Percentiles rank a stretch among this genome's conserved stretches.
These are phyloP conservation scores for Enoplolaimus lenunculus DNA, from an alignment of 2,888 invertebrate species.

Conservation along the genomic window DNA sequence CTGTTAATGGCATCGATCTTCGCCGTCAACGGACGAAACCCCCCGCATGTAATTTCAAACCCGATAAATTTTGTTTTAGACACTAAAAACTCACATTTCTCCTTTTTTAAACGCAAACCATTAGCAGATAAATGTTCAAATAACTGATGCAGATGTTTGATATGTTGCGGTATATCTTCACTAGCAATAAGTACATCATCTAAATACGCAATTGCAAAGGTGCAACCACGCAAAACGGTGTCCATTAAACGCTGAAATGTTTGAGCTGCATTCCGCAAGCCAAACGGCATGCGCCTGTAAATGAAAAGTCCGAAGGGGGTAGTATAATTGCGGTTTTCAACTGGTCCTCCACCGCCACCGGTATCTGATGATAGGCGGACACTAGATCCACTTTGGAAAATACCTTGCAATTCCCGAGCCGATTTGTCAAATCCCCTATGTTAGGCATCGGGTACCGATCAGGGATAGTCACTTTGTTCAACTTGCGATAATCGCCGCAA, in stretches of 20 bases:
- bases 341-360: slow-evolving; percentile 22
- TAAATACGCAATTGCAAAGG: slow-evolving; percentile 12
- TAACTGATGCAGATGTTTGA: neutral
- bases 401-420: neutral
- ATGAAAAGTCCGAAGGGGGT: slow-evolving; percentile 25
- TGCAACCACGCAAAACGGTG: neutral
- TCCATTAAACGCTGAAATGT: slow-evolving; percentile 25
- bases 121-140: neutral
- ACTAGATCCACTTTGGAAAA: slow-evolving; percentile 17
- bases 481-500: neutral
- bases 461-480: neutral
- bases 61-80: too few species aligned
- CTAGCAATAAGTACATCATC: slow-evolving; percentile 15
- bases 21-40: too few species aligned
- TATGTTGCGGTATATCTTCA: neutral
- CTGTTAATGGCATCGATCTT: too few species aligned
- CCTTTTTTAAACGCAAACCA: neutral
- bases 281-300: slow-evolving; percentile 25
- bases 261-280: slow-evolving; percentile 24
- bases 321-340: slow-evolving; percentile 24
- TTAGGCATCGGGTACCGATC: neutral
- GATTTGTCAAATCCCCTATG: neutral
- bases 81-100: too few species aligned
- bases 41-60: too few species aligned
- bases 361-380: slow-evolving; percentile 22